Conservation (phyloP, 2,888 invertebrate genomes). For the Zeuzera pyrina region DNA sequence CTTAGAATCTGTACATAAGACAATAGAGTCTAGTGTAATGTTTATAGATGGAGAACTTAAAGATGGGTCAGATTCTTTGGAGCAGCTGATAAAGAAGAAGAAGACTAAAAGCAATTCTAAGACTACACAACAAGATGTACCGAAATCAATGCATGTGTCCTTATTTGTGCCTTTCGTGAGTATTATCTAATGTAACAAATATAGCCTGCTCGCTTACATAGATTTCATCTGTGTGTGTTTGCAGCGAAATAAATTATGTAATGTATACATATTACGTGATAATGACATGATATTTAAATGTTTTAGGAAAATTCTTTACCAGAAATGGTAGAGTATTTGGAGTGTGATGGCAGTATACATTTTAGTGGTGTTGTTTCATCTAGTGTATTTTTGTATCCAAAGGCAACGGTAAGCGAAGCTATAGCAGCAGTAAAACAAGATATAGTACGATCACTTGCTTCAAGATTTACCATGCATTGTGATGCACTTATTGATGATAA, state of each 20-base stretch:
- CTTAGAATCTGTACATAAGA: conserved; percentile 70
- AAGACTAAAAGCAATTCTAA: conserved; percentile 61
- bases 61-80: conserved; percentile 75
- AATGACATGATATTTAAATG: background rate
- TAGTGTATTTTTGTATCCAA: conserved; percentile 84
- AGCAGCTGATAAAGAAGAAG: conserved; percentile 75
- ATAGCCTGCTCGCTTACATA: too few species aligned
- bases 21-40: conserved; percentile 77
- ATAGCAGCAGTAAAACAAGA: conserved; percentile 85
- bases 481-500: conserved; percentile 91
- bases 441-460: conserved; percentile 86
- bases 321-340: conserved; percentile 62
- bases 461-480: conserved; percentile 92
- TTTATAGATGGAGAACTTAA: conserved; percentile 82
- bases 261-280: background rate
- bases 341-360: conserved; percentile 79
- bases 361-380: conserved; percentile 82
- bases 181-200: conserved; percentile 13
- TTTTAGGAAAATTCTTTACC: conserved; percentile 59
- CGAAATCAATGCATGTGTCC: conserved; percentile 74
- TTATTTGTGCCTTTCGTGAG: conserved; percentile 82
- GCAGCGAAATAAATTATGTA: background rate
- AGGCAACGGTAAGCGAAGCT: conserved; percentile 81
- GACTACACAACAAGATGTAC: conserved; percentile 45
- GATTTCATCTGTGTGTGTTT: too few species aligned